Conservation (phyloP, 64 coral and sea anemone species). For the Montipora sp. region DNA sequence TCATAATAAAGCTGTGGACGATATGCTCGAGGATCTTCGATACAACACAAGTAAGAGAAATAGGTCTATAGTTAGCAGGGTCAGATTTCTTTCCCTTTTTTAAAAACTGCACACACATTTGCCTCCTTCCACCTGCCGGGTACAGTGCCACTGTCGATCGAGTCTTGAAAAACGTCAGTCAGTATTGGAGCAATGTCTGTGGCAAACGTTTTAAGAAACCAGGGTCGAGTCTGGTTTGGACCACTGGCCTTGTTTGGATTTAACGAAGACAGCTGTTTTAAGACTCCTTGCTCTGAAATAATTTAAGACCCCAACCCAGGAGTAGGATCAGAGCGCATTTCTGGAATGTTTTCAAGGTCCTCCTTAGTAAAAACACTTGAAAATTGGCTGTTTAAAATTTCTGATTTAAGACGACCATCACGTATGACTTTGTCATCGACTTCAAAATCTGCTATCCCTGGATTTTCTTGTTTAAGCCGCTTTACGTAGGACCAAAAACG, state of each 20-base stretch:
- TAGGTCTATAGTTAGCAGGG: too few relatives aligned
- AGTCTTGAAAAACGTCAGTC: neutral
- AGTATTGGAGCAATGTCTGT: neutral
- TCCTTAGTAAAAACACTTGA: slow-evolving; percentile 44
- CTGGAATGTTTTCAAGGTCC: neutral
- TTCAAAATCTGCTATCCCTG: slow-evolving; percentile 46
- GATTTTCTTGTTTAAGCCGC: slow-evolving; percentile 37
- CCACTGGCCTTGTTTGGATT: neutral
- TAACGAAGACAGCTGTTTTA: slow-evolving; percentile 1
- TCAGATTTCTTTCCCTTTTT: too few relatives aligned
- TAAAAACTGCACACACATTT: neutral
- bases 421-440: slow-evolving; percentile 3
- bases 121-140: neutral
- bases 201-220: neutral
- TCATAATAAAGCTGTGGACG: too few relatives aligned
- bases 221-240: neutral
- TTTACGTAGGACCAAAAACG: slow-evolving; percentile 44
- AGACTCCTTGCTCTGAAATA: slow-evolving; percentile 14
- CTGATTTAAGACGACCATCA: slow-evolving; percentile 27
- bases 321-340: slow-evolving; percentile 3
- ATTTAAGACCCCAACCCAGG: slow-evolving; percentile 1
- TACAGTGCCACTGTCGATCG: neutral
- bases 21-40: too few relatives aligned
- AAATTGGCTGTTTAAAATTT: slow-evolving; percentile 60
- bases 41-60: too few relatives aligned